Evolutionary conservation across 1,140 invertebrate species (phyloP).

Genomic region (Formica exsecta): DNA sequence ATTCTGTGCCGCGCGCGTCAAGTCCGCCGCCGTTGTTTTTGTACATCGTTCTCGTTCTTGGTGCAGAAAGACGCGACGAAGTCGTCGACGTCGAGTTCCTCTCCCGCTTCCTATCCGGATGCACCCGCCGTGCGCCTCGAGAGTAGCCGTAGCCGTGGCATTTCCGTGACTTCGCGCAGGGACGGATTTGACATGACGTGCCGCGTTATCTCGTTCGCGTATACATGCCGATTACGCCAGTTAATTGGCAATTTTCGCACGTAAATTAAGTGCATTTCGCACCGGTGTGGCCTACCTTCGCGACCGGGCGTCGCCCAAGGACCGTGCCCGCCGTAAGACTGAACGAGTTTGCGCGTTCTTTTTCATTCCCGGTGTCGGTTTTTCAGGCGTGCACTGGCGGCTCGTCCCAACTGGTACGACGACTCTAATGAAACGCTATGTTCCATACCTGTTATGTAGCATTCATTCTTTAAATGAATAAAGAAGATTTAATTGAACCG

Average conservation of each 20-base stretch:
- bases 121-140: slow-evolving; percentile 22
- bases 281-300: slow-evolving; percentile 71
- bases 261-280: slow-evolving; percentile 74
- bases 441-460: not conserved
- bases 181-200: not conserved
- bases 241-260: slow-evolving; percentile 80
- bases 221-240: slow-evolving; percentile 69
- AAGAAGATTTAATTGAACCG: slow-evolving; percentile 38
- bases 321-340: slow-evolving; percentile 57
- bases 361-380: slow-evolving; percentile 48
- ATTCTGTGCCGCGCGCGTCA: slow-evolving; percentile 49
- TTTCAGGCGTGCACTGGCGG: slow-evolving; percentile 33
- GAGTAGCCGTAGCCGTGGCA: not conserved
- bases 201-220: not conserved
- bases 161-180: slow-evolving; percentile 69
- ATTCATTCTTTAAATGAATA: not conserved
- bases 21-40: slow-evolving; percentile 41
- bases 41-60: slow-evolving; percentile 24
- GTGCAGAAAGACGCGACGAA: slow-evolving; percentile 1
- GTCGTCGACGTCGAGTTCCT: not conserved
- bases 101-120: slow-evolving; percentile 30
- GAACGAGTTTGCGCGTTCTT: slow-evolving; percentile 65
- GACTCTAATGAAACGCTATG: slow-evolving; percentile 57
- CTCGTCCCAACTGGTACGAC: slow-evolving; percentile 38
- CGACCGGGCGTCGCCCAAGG: slow-evolving; percentile 73